Evolutionary conservation across 2,888 invertebrate genomes (phyloP), one percentile per base, ranked within the genome.

Genomic region (Sinohyriopsis cumingii): DNA sequence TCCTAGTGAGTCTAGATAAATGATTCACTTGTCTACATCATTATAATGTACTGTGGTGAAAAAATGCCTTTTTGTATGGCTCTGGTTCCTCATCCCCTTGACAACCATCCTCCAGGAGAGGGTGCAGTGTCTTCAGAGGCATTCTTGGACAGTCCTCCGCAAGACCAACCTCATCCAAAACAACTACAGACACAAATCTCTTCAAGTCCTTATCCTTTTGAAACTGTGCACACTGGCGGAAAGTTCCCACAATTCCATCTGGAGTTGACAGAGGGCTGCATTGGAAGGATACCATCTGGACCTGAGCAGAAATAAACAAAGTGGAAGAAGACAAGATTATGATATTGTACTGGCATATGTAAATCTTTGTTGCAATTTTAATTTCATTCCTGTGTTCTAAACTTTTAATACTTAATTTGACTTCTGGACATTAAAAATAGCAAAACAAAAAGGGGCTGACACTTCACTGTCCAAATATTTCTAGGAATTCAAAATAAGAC

Each of bases 51-150:
- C 33, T 9, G 9, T 33, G 33, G 33, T 33, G 33, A 33, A 7
- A 24, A 60, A 59, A n/a, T 55, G 80, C 87, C 78, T 88, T 88
- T 65, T 80, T 86, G 76, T 83, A 78, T n/a, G 75, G 75, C 68
- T 80, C 83, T 59, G 84, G 83, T 55, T 67, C 75, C 71, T 87
- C 86, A 73, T 86, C 84, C 22, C 85, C 86, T 68, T 83, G 83
- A 67, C 84, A 88, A 61, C 88, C 88, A 79, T 88, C 87, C 71
- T 89, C 89, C 45, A 89, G 71, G 56, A 88, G 71, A 20, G 88
- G 87, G 73, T 89, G 89, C 9, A 89, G 79, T 3, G 87, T 84
- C 87, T 87, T 88, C n/a, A 88, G 82, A 7, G 88, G 88, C 88
- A 88, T 88, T 64, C 79, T 81, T n/a, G 87, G 85, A 33, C 87